Conservation (phyloP, 1,140 invertebrate genomes). For the Uloborus diversus region DNA sequence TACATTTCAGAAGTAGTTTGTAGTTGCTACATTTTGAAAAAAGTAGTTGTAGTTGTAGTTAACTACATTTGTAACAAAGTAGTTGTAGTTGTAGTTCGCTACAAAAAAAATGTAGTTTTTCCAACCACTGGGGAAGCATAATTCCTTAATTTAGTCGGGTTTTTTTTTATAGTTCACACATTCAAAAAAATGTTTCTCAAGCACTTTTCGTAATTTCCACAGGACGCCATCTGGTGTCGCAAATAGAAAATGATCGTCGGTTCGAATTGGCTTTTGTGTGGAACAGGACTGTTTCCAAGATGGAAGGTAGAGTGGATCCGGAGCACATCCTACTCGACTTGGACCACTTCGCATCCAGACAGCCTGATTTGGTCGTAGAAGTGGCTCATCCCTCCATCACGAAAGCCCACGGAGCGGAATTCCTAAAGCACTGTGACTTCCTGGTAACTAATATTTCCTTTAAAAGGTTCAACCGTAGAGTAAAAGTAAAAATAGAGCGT, state of each 20-base stretch:
- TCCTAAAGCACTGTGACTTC: conserved; percentile 67
- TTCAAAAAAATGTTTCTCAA: no score
- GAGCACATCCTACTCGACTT: conserved; percentile 65
- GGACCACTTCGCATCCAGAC: conserved; percentile 62
- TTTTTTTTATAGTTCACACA: no score
- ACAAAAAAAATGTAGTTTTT: no score
- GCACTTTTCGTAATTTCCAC: no score
- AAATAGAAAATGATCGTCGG: conserved; percentile 61
- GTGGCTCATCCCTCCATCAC: conserved; percentile 72
- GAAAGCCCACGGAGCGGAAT: conserved; percentile 66
- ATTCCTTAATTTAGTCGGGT: no score
- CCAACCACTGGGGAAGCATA: no score
- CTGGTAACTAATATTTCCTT: conserved; percentile 63
- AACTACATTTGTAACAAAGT: no score
- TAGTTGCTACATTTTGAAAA: no score
- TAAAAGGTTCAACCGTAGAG: background rate
- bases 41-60: no score
- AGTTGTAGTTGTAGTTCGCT: no score
- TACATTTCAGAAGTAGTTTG: no score
- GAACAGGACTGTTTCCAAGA: conserved; percentile 67
- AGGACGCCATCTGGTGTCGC: conserved; percentile 59
- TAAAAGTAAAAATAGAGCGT: background rate
- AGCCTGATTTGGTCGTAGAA: conserved; percentile 72
- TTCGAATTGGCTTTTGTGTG: conserved; percentile 70
- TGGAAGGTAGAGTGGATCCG: conserved; percentile 62